Conservation (phyloP, 2,797 vertebrate species). For the Triplophysa bombifrons region DNA sequence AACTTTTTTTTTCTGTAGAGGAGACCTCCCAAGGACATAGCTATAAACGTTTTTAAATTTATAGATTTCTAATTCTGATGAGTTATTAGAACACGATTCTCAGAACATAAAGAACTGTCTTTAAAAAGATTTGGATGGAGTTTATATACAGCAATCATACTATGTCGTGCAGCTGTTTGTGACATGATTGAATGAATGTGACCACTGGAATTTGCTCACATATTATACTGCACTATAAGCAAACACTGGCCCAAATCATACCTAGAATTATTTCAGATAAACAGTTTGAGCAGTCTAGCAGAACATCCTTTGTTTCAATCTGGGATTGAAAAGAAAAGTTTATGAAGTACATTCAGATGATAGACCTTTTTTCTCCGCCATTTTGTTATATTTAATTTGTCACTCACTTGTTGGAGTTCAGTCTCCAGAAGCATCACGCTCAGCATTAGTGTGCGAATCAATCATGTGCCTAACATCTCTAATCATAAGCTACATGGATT, state of each 20-base stretch:
- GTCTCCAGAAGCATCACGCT: not conserved
- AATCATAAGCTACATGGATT: slow-evolving; percentile 3
- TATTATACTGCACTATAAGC: not conserved
- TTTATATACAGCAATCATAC: not conserved
- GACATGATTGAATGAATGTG: not conserved
- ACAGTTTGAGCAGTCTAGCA: not conserved
- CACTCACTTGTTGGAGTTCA: not conserved
- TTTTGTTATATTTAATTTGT: slow-evolving; percentile 12
- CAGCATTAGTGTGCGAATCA: not conserved
- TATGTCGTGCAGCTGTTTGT: not conserved
- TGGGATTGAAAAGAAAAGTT: not conserved
- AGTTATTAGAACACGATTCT: not conserved
- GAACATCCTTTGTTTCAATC: not conserved
- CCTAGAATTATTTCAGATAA: slow-evolving; percentile 2
- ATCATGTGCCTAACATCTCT: not conserved
- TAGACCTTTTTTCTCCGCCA: not conserved
- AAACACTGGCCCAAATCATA: not conserved
- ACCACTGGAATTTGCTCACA: not conserved
- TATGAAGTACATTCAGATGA: not conserved
- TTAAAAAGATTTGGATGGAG: not conserved
- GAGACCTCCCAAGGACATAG: slow-evolving; percentile 27
- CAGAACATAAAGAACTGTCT: not conserved
- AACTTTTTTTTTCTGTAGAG: slow-evolving; percentile 18
- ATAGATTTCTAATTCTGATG: slow-evolving; percentile 14
- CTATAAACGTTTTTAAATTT: slow-evolving; percentile 28